Conservation (phyloP, 1,140 invertebrate species). For the Mactra quadrangularis region DNA sequence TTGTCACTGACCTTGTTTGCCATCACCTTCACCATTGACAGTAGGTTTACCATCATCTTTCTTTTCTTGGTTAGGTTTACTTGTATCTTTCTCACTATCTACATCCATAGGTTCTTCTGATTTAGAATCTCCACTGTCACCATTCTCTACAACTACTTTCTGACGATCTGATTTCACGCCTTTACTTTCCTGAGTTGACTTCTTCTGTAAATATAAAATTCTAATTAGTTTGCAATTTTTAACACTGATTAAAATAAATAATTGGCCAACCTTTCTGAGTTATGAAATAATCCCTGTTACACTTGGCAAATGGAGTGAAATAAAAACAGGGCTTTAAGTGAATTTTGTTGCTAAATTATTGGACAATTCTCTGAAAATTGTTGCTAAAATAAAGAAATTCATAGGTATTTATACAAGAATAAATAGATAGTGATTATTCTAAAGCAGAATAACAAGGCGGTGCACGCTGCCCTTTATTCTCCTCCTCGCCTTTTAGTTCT, state of each 20-base stretch:
- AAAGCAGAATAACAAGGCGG: no score
- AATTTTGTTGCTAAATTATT: no score
- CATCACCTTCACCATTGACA: conserved; percentile 38
- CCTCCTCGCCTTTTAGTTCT: no score
- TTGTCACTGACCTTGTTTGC: conserved; percentile 12
- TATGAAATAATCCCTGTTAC: not conserved
- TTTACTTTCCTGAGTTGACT: not conserved
- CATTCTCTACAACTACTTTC: conserved; percentile 64
- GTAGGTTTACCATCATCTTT: conserved; percentile 25
- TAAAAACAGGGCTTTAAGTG: no score
- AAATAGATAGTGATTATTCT: no score
- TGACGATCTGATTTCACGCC: not conserved
- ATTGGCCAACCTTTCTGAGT: no score
- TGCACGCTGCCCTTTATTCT: no score
- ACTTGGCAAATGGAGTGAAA: conserved; percentile 33
- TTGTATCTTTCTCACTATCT: conserved; percentile 45
- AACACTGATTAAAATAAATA: no score
- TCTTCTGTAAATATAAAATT: conserved; percentile 12
- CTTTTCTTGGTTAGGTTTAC: not conserved
- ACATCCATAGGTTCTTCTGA: conserved; percentile 70
- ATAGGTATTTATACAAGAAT: no score
- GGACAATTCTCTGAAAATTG: no score
- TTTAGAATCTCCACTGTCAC: conserved; percentile 60
- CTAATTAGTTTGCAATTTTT: no score
- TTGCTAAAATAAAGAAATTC: no score